These are phyloP conservation scores for Alces alces DNA, from an alignment of 2,113 vertebrate genomes.

Conservation along the genomic window DNA sequence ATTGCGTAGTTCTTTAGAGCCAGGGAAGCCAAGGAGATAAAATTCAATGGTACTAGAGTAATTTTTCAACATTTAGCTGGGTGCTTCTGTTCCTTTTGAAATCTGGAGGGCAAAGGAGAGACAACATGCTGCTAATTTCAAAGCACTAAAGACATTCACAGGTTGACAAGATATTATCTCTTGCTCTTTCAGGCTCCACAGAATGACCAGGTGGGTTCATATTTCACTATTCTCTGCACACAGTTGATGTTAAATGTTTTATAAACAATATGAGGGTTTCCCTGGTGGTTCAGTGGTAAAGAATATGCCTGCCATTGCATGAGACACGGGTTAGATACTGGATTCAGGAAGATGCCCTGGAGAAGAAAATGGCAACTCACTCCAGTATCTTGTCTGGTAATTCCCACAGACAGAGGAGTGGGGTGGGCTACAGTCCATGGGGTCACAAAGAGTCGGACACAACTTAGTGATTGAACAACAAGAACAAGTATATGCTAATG, in stretches of 20 bases:
- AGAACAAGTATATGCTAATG: neutral
- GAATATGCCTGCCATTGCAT: neutral
- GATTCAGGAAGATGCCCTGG: neutral
- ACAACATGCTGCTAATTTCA: neutral
- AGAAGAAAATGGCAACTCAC: neutral
- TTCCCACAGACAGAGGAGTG: neutral
- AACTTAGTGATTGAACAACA: neutral
- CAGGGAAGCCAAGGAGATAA: neutral
- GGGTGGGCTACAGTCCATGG: neutral
- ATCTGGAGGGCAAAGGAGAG: neutral
- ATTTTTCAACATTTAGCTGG: neutral
- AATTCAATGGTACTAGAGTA: neutral
- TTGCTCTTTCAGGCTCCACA: neutral
- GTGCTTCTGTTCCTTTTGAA: neutral
- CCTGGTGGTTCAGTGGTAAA: neutral
- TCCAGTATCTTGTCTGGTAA: neutral
- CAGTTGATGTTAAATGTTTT: neutral
- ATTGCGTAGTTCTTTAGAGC: neutral
- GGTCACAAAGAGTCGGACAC: rapidly evolving
- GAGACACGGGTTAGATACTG: neutral
- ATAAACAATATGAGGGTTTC: neutral
- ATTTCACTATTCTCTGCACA: neutral
- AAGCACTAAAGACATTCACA: neutral
- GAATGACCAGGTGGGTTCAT: neutral
- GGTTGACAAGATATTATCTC: neutral